These are phyloP conservation scores for Amphipoea oculea DNA, from an alignment of 2,888 invertebrate genomes.

Conservation along the genomic window DNA sequence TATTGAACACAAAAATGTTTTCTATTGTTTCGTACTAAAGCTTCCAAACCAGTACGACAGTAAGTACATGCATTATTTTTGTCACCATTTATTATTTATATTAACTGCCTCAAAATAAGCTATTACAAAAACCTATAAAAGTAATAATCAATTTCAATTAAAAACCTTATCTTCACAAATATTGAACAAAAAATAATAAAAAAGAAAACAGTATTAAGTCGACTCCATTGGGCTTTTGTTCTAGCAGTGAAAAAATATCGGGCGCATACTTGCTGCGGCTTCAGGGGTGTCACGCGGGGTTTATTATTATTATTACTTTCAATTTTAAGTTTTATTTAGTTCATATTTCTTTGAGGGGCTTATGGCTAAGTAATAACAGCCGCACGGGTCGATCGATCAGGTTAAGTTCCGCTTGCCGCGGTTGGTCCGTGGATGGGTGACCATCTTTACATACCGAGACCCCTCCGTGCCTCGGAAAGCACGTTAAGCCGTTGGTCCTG, in stretches of 20 bases:
- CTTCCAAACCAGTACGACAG: not conserved
- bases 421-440: not conserved
- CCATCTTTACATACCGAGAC: not conserved
- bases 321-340: constrained; percentile 6
- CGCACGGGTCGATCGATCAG: not conserved
- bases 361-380: not conserved
- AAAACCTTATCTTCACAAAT: not conserved
- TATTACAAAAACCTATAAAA: not conserved
- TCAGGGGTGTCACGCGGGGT: constrained; percentile 79
- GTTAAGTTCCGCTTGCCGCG: not conserved
- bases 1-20: not conserved
- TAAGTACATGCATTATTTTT: not conserved
- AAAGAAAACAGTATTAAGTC: constrained; percentile 62
- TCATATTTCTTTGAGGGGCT: not conserved
- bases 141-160: not conserved
- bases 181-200: constrained; percentile 51
- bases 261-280: constrained; percentile 85
- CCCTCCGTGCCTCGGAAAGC: too few species aligned
- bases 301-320: constrained; percentile 81
- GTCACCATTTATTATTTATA: not conserved
- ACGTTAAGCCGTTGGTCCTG: too few species aligned
- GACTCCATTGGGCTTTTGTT: constrained; percentile 78
- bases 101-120: not conserved
- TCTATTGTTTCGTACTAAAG: too few species aligned
- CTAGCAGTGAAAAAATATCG: constrained; percentile 88